Conservation (phyloP, 1,140 invertebrate species). For the Aethina tumida region DNA sequence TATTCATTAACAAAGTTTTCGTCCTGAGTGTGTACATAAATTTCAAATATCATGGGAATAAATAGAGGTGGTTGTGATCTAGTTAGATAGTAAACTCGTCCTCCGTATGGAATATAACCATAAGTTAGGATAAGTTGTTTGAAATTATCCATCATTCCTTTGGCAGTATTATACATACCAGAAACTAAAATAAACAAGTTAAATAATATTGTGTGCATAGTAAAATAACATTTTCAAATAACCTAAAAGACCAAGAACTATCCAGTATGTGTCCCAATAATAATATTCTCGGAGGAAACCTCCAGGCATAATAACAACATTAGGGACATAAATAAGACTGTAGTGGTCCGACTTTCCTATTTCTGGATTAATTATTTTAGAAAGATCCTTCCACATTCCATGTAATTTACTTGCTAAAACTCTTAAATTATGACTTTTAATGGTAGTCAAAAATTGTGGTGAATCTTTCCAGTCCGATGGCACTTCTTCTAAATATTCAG, state of each 20-base stretch:
- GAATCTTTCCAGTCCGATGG: slow-evolving; percentile 54
- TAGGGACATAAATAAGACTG: slow-evolving; percentile 64
- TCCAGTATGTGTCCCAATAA: slow-evolving; percentile 87
- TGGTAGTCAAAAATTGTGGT: slow-evolving; percentile 49
- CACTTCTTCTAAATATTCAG: slow-evolving; percentile 44
- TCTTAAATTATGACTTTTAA: slow-evolving; percentile 49
- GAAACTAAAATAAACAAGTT: slow-evolving; percentile 62
- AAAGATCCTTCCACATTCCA: slow-evolving; percentile 60
- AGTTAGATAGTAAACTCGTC: slow-evolving; percentile 65
- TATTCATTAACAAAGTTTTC: no score
- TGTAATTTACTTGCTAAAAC: slow-evolving; percentile 48
- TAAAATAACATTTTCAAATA: no score
- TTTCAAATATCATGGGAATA: slow-evolving; percentile 62
- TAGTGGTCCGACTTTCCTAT: slow-evolving; percentile 49
- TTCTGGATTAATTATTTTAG: slow-evolving; percentile 51
- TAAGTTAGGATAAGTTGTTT: slow-evolving; percentile 44
- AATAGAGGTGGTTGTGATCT: slow-evolving; percentile 79
- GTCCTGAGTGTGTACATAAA: slow-evolving; percentile 51
- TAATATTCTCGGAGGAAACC: slow-evolving; percentile 78
- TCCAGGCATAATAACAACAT: slow-evolving; percentile 76
- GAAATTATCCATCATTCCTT: slow-evolving; percentile 67
- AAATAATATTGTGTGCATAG: no score
- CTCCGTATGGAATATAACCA: slow-evolving; percentile 57
- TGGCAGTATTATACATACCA: slow-evolving; percentile 61
- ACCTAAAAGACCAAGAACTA: slow-evolving; percentile 73